Evolutionary conservation across 1,140 invertebrate species (phyloP).

Genomic region (Conus ventricosus): DNA sequence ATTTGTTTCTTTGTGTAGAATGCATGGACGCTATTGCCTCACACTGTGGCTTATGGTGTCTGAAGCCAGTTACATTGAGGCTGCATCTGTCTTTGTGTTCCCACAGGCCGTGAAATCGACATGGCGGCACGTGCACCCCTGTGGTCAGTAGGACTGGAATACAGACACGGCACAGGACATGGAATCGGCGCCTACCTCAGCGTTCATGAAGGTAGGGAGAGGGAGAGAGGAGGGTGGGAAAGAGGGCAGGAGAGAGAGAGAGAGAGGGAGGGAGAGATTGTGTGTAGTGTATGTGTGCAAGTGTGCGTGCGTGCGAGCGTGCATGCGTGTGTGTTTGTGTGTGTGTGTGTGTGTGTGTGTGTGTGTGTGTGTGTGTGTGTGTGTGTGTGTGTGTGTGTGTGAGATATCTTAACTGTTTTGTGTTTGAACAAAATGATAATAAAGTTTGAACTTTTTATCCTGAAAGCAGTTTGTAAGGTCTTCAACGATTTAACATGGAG

Average conservation of each 20-base stretch:
- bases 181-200: constrained; percentile 96
- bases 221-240: not conserved
- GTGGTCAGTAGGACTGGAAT: constrained; percentile 95
- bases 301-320: not conserved
- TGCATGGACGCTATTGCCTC: not conserved
- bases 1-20: not conserved
- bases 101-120: constrained; percentile 80
- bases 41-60: not conserved
- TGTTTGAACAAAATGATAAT: too few relatives aligned
- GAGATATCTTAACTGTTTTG: too few relatives aligned
- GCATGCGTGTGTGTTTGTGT: too few relatives aligned
- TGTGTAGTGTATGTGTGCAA: not conserved
- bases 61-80: not conserved
- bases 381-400: too few relatives aligned
- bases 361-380: not conserved
- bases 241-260: not conserved
- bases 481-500: too few relatives aligned
- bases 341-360: too few relatives aligned
- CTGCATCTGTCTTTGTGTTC: not conserved
- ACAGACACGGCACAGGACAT: constrained; percentile 97
- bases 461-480: too few relatives aligned
- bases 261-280: not conserved
- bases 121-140: constrained; percentile 87
- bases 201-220: constrained; percentile 87
- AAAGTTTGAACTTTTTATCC: too few relatives aligned